A percentile compares a stretch with the other conserved stretches of the same genome.
Evolutionary conservation across 2,888 invertebrate species (phyloP).

Genomic region (Octodonta nipae): DNA sequence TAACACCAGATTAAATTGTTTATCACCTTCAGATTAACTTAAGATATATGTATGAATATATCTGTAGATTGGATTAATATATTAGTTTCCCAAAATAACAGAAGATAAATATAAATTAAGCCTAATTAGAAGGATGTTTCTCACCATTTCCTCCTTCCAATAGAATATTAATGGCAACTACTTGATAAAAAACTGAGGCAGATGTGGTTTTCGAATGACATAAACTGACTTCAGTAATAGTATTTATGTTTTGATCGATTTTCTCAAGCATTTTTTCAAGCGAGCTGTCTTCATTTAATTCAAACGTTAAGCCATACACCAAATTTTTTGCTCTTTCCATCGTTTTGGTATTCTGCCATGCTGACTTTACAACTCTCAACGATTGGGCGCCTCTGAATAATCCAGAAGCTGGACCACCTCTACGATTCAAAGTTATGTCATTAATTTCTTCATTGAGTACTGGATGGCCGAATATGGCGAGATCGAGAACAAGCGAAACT

Average conservation of each 20-base stretch:
- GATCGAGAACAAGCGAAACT: slow-evolving; percentile 41
- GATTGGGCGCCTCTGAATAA: slow-evolving; percentile 11
- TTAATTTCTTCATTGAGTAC: slow-evolving; percentile 43
- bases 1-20: too few species aligned
- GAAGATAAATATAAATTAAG: too few species aligned
- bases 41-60: too few species aligned
- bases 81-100: too few species aligned
- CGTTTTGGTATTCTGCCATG: slow-evolving; percentile 7
- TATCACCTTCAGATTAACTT: too few species aligned
- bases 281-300: slow-evolving; percentile 18
- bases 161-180: slow-evolving; percentile 42
- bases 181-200: slow-evolving; percentile 42
- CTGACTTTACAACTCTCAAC: slow-evolving; percentile 20
- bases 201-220: slow-evolving; percentile 38
- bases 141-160: slow-evolving; percentile 39
- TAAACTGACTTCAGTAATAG: slow-evolving; percentile 23
- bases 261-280: slow-evolving; percentile 29
- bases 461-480: slow-evolving; percentile 49
- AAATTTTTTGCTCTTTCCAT: slow-evolving; percentile 21
- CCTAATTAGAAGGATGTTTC: background rate
- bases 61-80: too few species aligned
- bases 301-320: slow-evolving; percentile 2
- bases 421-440: slow-evolving; percentile 37
- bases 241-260: slow-evolving; percentile 24
- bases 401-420: slow-evolving; percentile 26